These are phyloP conservation scores for Megastigmus dorsalis DNA, from an alignment of 2,888 invertebrate genomes.

Conservation along the genomic window DNA sequence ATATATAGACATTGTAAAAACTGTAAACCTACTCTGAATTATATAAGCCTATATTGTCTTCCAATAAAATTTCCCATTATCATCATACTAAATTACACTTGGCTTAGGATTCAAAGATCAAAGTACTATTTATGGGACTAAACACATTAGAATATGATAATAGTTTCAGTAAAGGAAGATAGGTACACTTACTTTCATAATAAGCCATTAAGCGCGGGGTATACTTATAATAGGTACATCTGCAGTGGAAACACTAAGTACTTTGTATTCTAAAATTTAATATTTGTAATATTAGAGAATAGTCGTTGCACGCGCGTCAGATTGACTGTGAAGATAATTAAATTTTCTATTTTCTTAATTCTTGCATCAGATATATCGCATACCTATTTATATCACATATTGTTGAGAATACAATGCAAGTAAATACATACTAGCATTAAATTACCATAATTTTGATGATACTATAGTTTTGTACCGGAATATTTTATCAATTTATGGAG, in stretches of 20 bases:
- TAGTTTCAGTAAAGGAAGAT: constrained; percentile 1
- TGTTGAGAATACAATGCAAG: background rate
- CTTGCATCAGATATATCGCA: background rate
- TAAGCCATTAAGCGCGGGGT: background rate
- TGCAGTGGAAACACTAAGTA: background rate
- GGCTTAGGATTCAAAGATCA: no score
- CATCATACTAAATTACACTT: no score
- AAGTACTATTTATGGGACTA: background rate
- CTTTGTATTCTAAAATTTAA: background rate
- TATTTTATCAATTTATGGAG: no score
- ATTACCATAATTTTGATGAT: no score
- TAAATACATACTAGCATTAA: no score
- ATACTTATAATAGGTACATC: background rate
- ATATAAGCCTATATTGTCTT: no score
- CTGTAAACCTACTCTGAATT: no score
- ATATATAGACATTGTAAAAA: no score
- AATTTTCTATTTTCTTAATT: background rate
- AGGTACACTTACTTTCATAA: constrained; percentile 11
- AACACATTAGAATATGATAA: constrained; percentile 8
- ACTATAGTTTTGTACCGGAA: no score
- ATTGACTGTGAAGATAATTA: background rate
- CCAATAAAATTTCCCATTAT: no score
- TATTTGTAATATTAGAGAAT: background rate
- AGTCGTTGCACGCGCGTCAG: background rate
- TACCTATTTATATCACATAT: background rate